These are phyloP conservation scores for Brotula barbata DNA, from an alignment of 2,797 vertebrate genomes.

Conservation along the genomic window DNA sequence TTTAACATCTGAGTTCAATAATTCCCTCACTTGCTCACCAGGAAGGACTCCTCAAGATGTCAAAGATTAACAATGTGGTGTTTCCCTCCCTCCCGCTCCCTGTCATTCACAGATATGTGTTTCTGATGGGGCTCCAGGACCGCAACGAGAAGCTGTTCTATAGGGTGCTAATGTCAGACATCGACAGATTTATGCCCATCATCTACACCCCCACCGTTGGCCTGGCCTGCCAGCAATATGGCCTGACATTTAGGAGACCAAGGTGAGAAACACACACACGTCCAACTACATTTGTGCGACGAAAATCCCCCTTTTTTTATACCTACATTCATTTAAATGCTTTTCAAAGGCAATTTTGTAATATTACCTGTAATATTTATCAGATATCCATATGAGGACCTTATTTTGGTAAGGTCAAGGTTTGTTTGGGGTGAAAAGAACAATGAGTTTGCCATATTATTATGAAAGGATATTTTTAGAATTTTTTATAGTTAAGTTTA, in stretches of 20 bases:
- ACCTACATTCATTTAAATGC: too few species aligned
- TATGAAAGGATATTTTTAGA: too few species aligned
- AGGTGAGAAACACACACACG: slow-evolving; percentile 80
- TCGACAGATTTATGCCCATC: slow-evolving; percentile 96
- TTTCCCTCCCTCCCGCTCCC: slow-evolving; percentile 22
- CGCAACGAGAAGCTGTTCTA: slow-evolving; percentile 98
- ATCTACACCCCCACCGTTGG: slow-evolving; percentile 97
- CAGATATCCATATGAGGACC: too few species aligned
- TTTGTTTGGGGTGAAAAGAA: too few species aligned
- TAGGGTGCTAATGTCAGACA: slow-evolving; percentile 86
- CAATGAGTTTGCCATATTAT: too few species aligned
- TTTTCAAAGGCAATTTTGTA: too few species aligned
- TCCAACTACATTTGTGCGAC: too few species aligned
- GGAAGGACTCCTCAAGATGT: slow-evolving; percentile 39
- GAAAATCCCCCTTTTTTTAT: too few species aligned
- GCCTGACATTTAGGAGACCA: slow-evolving; percentile 90
- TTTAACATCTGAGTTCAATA: slow-evolving; percentile 59
- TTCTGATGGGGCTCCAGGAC: slow-evolving; percentile 96
- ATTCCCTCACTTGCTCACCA: slow-evolving; percentile 21
- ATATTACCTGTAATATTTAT: too few species aligned
- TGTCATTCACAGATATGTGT: slow-evolving; percentile 85
- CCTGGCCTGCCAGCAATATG: slow-evolving; percentile 94
- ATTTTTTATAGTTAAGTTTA: too few species aligned
- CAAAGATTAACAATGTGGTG: slow-evolving; percentile 42
- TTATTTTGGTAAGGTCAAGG: too few species aligned